phyloP scores from a whole-genome alignment of 2,113 vertebrate genomes.

The Cettia cetti region DNA sequence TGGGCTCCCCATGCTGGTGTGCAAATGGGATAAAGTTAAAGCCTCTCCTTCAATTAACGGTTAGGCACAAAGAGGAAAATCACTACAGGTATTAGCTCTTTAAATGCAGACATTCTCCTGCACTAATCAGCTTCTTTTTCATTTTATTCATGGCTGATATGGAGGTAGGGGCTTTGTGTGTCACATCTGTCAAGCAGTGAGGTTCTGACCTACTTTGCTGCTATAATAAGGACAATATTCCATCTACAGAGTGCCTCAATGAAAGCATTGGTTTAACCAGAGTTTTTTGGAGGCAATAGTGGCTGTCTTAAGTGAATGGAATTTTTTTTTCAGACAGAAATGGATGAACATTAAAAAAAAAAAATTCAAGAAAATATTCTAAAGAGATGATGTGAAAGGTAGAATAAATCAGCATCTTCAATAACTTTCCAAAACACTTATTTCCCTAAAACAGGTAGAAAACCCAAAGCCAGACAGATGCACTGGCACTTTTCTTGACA shows the following conservation, averaged over 20 bases:
- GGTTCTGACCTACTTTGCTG: conserved; percentile 36
- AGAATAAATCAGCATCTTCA: conserved; percentile 7
- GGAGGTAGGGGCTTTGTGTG: not conserved
- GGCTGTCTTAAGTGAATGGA: not conserved
- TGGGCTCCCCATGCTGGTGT: not conserved
- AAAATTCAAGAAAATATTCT: not conserved
- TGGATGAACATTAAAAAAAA: not conserved
- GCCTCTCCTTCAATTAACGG: not conserved
- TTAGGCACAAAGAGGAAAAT: conserved; percentile 7
- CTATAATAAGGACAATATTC: not conserved
- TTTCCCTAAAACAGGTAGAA: conserved; percentile 30
- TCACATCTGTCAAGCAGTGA: not conserved
- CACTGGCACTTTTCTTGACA: conserved; percentile 50
- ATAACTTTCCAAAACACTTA: conserved; percentile 29
- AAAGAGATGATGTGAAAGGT: not conserved
- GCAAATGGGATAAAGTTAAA: not conserved
- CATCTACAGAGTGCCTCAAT: not conserved
- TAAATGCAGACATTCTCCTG: not conserved
- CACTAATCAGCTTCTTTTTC: not conserved
- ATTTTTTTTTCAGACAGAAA: not conserved
- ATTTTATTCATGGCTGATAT: conserved; percentile 10
- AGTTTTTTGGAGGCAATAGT: not conserved
- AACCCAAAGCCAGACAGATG: not conserved
- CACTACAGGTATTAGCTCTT: conserved; percentile 13
- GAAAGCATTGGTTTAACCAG: not conserved